phyloP scores from a whole-genome alignment of 2,888 invertebrate genomes.

The Carabus problematicus region DNA sequence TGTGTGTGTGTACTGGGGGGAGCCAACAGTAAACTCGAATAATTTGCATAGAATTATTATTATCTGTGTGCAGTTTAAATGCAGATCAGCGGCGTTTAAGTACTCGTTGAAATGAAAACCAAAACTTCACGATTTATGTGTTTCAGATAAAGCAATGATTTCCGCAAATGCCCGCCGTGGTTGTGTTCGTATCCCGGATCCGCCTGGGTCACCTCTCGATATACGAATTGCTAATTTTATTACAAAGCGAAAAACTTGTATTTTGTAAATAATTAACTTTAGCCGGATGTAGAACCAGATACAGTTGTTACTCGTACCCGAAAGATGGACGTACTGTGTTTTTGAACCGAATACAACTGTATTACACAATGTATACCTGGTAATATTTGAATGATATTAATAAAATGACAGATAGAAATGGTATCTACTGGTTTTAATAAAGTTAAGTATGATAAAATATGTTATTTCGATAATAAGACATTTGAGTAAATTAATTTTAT shows the following conservation, averaged over 20 bases:
- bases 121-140: slow-evolving; percentile 41
- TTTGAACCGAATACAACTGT: no score
- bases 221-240: slow-evolving; percentile 41
- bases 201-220: slow-evolving; percentile 21
- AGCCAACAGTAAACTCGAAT: slow-evolving; percentile 25
- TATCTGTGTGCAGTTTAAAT: slow-evolving; percentile 44
- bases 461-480: slow-evolving; percentile 36
- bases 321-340: no score
- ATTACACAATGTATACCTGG: no score
- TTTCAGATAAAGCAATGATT: slow-evolving; percentile 42
- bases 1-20: slow-evolving; percentile 18
- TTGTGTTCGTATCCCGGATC: neutral
- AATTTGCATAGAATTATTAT: slow-evolving; percentile 44
- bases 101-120: slow-evolving; percentile 42
- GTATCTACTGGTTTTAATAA: no score
- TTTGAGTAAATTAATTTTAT: slow-evolving; percentile 40
- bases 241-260: slow-evolving; percentile 34
- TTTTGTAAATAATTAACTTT: slow-evolving; percentile 35
- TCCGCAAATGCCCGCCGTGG: slow-evolving; percentile 14
- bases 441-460: slow-evolving; percentile 3
- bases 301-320: no score
- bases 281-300: no score
- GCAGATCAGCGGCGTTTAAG: slow-evolving; percentile 43
- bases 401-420: no score
- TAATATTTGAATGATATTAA: no score